A percentile compares a stretch with the other conserved stretches of the same genome.
Conservation (phyloP, 2,888 invertebrate genomes). For the Lasioglossum leucozonium region DNA sequence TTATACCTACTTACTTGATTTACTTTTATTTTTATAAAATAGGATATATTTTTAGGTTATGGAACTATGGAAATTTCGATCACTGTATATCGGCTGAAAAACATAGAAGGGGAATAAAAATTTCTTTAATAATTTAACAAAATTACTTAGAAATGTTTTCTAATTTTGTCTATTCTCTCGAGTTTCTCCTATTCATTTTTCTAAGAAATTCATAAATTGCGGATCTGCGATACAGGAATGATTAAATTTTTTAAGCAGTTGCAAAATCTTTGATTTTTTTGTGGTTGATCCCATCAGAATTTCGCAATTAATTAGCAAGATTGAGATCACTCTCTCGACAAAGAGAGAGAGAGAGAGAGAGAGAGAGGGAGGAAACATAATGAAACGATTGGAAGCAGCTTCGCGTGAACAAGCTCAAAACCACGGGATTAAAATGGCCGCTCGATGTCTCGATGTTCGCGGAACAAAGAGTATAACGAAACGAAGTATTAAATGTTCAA, state of each 20-base stretch:
- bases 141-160: too few relatives aligned
- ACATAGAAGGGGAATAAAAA: too few relatives aligned
- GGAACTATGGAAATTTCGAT: too few relatives aligned
- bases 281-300: not conserved
- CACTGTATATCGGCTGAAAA: too few relatives aligned
- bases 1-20: too few relatives aligned
- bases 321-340: not conserved
- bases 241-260: not conserved
- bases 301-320: conserved; percentile 9
- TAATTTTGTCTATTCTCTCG: not conserved
- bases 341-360: too few relatives aligned
- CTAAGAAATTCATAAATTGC: not conserved
- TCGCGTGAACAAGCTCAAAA: conserved; percentile 43
- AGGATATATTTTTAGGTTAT: too few relatives aligned
- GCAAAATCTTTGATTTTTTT: not conserved
- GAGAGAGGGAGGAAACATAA: not conserved
- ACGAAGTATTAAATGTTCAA: conserved; percentile 49
- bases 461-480: conserved; percentile 26
- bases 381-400: conserved; percentile 17
- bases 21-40: too few relatives aligned
- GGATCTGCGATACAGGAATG: not conserved
- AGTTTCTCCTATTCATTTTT: too few relatives aligned
- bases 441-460: conserved; percentile 50
- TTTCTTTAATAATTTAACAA: not conserved
- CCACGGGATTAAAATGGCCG: conserved; percentile 32